phyloP scores from a whole-genome alignment of 2,113 vertebrate genomes.

The Manacus vitellinus region DNA sequence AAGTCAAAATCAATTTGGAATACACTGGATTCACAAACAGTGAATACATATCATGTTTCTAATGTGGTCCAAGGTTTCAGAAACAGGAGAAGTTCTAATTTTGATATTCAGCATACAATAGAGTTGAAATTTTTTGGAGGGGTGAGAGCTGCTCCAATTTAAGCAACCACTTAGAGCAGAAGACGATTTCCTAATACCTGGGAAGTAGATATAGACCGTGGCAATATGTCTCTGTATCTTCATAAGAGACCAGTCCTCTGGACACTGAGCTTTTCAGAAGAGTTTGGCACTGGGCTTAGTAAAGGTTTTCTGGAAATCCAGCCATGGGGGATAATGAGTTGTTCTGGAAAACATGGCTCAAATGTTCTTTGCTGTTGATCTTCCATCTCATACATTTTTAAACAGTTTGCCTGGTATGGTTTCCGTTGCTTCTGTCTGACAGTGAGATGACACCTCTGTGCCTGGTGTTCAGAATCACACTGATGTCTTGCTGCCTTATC shows the following conservation, averaged over 20 bases:
- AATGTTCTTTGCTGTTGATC: neutral
- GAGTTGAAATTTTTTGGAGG: fast-evolving
- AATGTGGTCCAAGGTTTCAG: neutral
- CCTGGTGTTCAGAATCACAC: neutral
- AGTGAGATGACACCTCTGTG: neutral
- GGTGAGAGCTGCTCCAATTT: neutral
- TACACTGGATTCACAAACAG: neutral
- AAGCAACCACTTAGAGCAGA: neutral
- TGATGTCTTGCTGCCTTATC: neutral
- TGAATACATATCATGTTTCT: neutral
- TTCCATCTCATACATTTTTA: neutral
- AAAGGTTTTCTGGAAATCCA: neutral
- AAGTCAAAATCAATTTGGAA: neutral
- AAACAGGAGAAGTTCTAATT: neutral
- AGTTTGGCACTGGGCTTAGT: neutral
- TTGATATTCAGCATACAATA: neutral
- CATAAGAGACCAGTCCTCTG: neutral
- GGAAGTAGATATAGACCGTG: neutral
- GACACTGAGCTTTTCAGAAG: neutral
- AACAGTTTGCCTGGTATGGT: neutral
- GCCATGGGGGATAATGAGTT: neutral
- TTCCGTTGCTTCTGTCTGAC: neutral
- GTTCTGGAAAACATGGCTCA: neutral
- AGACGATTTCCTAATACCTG: neutral
- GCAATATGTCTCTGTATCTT: neutral